Evolutionary conservation across 64 coral and sea anemone species (phyloP).

Genomic region (Porites lutea): DNA sequence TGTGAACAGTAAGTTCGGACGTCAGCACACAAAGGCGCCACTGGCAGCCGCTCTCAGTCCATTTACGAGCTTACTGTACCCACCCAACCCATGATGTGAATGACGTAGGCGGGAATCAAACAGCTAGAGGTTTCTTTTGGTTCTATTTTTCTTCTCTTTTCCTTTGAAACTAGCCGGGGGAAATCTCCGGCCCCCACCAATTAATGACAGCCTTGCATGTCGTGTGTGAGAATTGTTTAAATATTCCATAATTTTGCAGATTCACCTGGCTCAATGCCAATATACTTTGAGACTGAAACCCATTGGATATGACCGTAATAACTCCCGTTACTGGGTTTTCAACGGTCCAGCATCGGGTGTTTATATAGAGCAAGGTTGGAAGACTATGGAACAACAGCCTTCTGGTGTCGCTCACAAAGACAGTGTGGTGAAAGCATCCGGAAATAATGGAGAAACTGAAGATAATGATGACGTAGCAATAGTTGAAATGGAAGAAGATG

Average conservation of each 20-base stretch:
- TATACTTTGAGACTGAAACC: conserved; percentile 61
- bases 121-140: no score
- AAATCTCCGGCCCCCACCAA: no score
- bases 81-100: no score
- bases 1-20: no score
- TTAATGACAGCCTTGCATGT: no score
- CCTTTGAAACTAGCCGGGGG: no score
- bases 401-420: not conserved
- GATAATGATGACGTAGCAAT: not conserved
- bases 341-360: conserved; percentile 60
- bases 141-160: no score
- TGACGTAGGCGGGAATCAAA: no score
- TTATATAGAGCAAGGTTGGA: conserved; percentile 89
- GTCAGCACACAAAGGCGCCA: no score
- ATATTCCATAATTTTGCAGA: conserved; percentile 29
- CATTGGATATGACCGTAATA: conserved; percentile 78
- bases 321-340: conserved; percentile 90
- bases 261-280: conserved; percentile 47
- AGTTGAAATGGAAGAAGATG: not conserved
- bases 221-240: not conserved
- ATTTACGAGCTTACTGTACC: no score
- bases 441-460: not conserved
- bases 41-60: no score
- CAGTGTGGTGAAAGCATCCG: not conserved
- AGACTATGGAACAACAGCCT: conserved; percentile 25